Conservation (phyloP, 2,113 vertebrate species). For the Etheostoma cragini region DNA sequence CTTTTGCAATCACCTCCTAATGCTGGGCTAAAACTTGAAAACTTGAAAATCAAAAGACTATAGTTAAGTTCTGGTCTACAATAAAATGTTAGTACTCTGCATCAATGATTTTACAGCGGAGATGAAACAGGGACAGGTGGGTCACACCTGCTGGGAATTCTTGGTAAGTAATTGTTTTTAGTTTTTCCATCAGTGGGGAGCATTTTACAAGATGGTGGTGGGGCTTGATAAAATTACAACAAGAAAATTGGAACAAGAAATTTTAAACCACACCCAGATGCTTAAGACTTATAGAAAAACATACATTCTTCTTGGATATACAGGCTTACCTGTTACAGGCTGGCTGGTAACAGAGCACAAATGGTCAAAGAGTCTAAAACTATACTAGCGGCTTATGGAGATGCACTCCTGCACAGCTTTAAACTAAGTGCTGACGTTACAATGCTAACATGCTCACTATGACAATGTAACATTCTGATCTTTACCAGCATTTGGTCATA, state of each 20-base stretch:
- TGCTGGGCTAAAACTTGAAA: background rate
- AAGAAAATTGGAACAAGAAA: background rate
- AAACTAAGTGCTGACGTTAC: background rate
- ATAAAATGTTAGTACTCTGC: background rate
- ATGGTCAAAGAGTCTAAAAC: background rate
- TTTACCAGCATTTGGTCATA: background rate
- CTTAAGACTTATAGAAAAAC: background rate
- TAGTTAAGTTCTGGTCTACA: slow-evolving; percentile 1
- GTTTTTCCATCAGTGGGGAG: background rate
- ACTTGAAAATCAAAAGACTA: slow-evolving; percentile 1
- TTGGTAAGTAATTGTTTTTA: background rate
- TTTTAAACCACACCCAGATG: background rate
- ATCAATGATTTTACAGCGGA: slow-evolving; percentile 9
- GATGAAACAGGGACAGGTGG: slow-evolving; percentile 30
- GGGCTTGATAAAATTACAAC: background rate
- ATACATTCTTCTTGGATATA: background rate
- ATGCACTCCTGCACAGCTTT: background rate
- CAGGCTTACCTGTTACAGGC: background rate
- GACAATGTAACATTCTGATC: background rate
- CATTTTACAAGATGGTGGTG: background rate
- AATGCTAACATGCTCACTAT: background rate
- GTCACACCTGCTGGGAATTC: slow-evolving; percentile 6
- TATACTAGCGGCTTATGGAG: background rate
- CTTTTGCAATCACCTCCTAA: background rate
- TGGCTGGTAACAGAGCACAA: background rate